These are phyloP conservation scores for Criorhina ranunculi DNA, from an alignment of 2,888 invertebrate genomes.

Conservation along the genomic window DNA sequence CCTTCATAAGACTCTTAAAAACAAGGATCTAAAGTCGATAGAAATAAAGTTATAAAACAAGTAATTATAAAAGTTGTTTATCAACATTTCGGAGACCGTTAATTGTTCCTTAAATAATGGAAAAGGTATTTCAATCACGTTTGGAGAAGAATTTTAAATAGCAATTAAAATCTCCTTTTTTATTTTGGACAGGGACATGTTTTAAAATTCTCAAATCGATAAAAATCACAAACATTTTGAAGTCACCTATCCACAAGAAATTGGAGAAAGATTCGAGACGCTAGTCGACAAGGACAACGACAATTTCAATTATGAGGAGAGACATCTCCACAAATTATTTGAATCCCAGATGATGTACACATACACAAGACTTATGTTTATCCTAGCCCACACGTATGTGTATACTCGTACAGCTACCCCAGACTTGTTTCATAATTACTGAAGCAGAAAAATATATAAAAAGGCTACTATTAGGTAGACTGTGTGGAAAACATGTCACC, in stretches of 20 bases:
- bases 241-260: too few species aligned
- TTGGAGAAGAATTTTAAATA: not conserved
- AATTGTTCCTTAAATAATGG: not conserved
- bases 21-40: not conserved
- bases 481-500: conserved; percentile 44
- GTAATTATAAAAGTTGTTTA: not conserved
- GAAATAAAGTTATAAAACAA: conserved; percentile 12
- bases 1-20: too few species aligned
- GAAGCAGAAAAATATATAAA: conserved; percentile 25
- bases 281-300: too few species aligned
- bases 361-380: not conserved
- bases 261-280: too few species aligned
- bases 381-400: not conserved
- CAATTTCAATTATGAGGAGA: too few species aligned
- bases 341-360: not conserved
- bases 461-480: not conserved
- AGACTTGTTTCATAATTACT: conserved; percentile 15
- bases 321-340: conserved; percentile 2
- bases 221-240: too few species aligned
- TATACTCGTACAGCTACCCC: too few species aligned
- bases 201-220: too few species aligned
- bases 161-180: not conserved
- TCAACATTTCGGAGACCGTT: not conserved
- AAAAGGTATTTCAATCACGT: conserved; percentile 8
- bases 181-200: not conserved